Base-by-base conservation (phyloP, 2,888 invertebrate species). In the Amaurobius ferox region DNA sequence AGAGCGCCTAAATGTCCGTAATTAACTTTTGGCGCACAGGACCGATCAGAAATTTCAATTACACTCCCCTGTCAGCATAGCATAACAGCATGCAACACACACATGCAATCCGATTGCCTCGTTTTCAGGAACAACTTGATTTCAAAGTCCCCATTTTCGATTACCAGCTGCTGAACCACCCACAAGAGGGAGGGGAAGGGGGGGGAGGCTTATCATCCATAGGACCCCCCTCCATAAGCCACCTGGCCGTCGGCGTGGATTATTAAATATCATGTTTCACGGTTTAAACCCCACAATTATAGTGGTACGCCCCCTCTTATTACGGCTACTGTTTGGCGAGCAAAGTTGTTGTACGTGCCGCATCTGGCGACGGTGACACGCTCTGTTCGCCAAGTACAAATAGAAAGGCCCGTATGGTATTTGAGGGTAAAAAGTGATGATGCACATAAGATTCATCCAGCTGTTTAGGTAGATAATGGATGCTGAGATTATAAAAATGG, bases 231-330 rank as follows among this genome's bases (percentile, higher is more conserved):
- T 30, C 29, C 44, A 66, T 64, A 55, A 64, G 44, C 81, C 81
- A 83, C 81, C 81, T 83, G 81, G 81, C 28, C 30, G 35, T n/a
- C 66, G 7, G 71, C 39, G 29, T 70, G 81, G 23, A 35, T 40
- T 76, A 83, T 71, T 76, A 76, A 83, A 83, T 83, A 83, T 83
- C 81, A 70, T 71, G 76, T 83, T 83, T 83, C 81, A 76, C 66
- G 81, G 76, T 76, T 83, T 71, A 83, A 71, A 66, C 66, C 71
- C 81, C 35, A 66, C 81, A 83, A 83, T 83, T 83, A 83, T 48
- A 23, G 2, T 23, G 5, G 55, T 23, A 19, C 19, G 16, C 48
- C 68, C n/a, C 26, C 29, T 39, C 73, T 32, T 6, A 23, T 35
- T 29, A 28, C 11, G 5, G 55, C 55, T 55, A 55, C 55, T 55